phyloP scores from a whole-genome alignment of 1,140 invertebrate genomes.

The Ectropis grisescens region DNA sequence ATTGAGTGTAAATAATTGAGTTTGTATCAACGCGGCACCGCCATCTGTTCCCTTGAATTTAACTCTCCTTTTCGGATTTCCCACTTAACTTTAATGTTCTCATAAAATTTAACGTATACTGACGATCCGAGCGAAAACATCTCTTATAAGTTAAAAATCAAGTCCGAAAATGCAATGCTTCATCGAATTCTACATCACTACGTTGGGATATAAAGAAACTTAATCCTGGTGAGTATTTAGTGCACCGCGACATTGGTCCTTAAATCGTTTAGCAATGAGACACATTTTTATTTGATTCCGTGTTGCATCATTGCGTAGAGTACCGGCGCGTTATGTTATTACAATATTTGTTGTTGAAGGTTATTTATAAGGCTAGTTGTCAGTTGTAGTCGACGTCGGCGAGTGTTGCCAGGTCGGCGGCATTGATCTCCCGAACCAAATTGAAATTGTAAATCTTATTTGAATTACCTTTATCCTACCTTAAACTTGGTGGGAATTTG shows the following conservation, averaged over 20 bases:
- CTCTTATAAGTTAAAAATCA: no score
- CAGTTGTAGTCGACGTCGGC: conserved; percentile 29
- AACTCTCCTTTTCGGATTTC: conserved; percentile 63
- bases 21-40: conserved; percentile 47
- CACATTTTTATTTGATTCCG: conserved; percentile 23
- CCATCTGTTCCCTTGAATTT: conserved; percentile 49
- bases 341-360: conserved; percentile 56
- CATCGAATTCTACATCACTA: conserved; percentile 39
- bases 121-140: conserved; percentile 18
- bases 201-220: conserved; percentile 33
- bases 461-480: no score
- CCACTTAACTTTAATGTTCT: conserved; percentile 62
- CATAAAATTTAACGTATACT: conserved; percentile 53
- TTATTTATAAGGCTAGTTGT: conserved; percentile 56
- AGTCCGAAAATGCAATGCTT: no score
- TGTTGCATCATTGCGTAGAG: conserved; percentile 16
- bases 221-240: conserved; percentile 22
- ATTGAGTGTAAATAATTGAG: conserved; percentile 69
- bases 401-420: conserved; percentile 22
- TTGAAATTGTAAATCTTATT: conserved; percentile 21
- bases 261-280: conserved; percentile 13
- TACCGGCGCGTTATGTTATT: conserved; percentile 32
- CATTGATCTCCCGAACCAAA: conserved; percentile 21
- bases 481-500: no score
- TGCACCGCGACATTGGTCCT: conserved; percentile 23